phyloP scores from a whole-genome alignment of 2,113 vertebrate genomes.

The Lophochroa leadbeateri region DNA sequence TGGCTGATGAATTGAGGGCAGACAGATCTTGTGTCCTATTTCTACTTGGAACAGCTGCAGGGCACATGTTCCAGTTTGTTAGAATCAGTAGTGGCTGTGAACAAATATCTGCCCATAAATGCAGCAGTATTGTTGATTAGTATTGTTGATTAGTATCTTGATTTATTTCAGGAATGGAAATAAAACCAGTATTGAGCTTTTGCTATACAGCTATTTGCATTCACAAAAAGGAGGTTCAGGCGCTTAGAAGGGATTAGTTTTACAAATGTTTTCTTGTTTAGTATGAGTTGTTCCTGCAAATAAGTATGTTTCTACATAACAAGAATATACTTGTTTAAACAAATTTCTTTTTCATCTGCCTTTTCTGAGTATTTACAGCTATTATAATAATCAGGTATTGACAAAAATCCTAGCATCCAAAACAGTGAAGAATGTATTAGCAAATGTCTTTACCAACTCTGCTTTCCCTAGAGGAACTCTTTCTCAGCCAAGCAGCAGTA shows the following conservation, averaged over 20 bases:
- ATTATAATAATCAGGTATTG: background rate
- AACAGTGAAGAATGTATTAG: background rate
- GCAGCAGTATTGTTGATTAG: background rate
- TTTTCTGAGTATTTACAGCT: background rate
- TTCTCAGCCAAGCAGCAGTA: background rate
- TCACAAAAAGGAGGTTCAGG: accelerated
- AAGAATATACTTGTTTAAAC: background rate
- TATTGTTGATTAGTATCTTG: background rate
- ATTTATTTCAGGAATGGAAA: background rate
- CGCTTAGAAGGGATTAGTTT: background rate
- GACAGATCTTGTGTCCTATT: background rate
- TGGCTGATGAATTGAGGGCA: background rate
- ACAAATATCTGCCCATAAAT: background rate
- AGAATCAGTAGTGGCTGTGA: background rate
- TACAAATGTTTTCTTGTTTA: background rate
- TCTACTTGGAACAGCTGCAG: background rate
- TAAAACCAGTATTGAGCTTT: background rate
- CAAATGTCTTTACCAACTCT: background rate
- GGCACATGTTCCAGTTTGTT: background rate
- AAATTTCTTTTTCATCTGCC: background rate
- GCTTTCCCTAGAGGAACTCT: background rate
- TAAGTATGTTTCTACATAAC: background rate
- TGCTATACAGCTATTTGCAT: background rate
- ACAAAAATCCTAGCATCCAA: background rate
- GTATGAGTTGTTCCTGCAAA: background rate